Evolutionary conservation across 2,797 vertebrate species (phyloP).

Genomic region (Danio albolineatus): DNA sequence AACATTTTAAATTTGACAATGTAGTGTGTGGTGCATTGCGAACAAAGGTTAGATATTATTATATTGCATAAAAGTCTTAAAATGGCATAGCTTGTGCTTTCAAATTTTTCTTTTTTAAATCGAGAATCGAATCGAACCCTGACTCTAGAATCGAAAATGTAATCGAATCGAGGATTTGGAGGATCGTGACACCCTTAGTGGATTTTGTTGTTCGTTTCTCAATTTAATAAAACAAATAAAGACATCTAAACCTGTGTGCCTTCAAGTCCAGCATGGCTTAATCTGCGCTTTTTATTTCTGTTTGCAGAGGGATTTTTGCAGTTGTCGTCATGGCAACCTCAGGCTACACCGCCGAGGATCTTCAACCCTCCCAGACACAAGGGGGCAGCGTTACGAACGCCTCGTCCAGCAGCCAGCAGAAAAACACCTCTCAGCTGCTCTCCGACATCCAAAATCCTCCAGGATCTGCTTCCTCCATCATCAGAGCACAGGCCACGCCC

Average conservation of each 20-base stretch:
- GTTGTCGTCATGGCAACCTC: constrained; percentile 86
- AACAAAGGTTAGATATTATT: too few species aligned
- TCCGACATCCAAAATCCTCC: constrained; percentile 79
- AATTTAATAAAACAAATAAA: neutral
- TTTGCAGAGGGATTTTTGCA: constrained; percentile 25
- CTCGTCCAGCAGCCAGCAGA: constrained; percentile 61
- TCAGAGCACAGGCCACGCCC: constrained; percentile 75
- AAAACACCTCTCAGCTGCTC: constrained; percentile 80
- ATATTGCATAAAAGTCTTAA: too few species aligned
- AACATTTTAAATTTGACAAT: too few species aligned
- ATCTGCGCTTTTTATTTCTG: neutral
- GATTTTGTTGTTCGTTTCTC: too few species aligned
- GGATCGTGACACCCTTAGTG: too few species aligned
- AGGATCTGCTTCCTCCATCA: constrained; percentile 64
- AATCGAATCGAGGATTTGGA: too few species aligned
- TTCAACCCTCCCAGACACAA: constrained; percentile 79
- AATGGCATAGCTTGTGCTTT: too few species aligned
- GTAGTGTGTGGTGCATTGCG: too few species aligned
- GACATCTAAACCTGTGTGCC: constrained; percentile 4
- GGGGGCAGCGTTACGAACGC: constrained; percentile 71
- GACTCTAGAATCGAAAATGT: too few species aligned
- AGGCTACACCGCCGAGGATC: constrained; percentile 87
- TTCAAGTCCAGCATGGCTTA: neutral
- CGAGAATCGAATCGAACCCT: too few species aligned
- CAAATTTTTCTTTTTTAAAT: too few species aligned